Evolutionary conservation across 2,888 invertebrate species (phyloP), one percentile per base, ranked within the genome.

Genomic region (Apotomis turbidana): DNA sequence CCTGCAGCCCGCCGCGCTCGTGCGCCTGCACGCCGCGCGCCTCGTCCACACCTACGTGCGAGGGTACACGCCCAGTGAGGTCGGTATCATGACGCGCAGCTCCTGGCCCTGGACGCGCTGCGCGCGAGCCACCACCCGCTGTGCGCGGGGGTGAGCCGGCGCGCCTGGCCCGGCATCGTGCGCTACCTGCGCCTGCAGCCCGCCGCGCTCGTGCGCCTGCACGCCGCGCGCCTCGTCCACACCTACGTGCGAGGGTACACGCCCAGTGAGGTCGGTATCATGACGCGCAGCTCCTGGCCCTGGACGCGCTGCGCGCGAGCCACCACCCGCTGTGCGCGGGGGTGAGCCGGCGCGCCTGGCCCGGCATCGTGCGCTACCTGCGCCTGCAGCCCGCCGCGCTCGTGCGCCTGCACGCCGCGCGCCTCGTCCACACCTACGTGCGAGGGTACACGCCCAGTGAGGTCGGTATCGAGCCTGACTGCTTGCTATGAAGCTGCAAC

Each of bases 71-170:
- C 88, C 89, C 3, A 88, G 74, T 60, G 89, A 87, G 84, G 94
- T 94, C 67, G 78, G 75, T 64, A 13, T 64, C 46, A 46, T 9
- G 9, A 6, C 10, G 46, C 41, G 0, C 93, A 96, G 77, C 82
- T 87, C 8, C 85, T 97, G 61, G 95, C 95, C 0, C 83, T 96
- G 70, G 96, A 96, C 71, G n/a, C n/a, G n/a, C n/a, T n/a, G n/a
- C n/a, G n/a, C n/a, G n/a, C n/a, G n/a, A 94, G 96, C 64, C 97
- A 98, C 88, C 96, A 97, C 87, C 97, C 97, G 1, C 94, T 95
- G 54, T 94, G 97, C 54, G 90, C 93, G 38, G 89, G 90, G 36
- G 90, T 94, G 41, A 92, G 94, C 76, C 90, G 94, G 5, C 93
- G 95, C 78, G 90, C 97, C 57, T 98, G 98, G 98, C 85, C 94